Evolutionary conservation across 2,888 invertebrate species (phyloP).

Genomic region (Subacronicta megacephala): DNA sequence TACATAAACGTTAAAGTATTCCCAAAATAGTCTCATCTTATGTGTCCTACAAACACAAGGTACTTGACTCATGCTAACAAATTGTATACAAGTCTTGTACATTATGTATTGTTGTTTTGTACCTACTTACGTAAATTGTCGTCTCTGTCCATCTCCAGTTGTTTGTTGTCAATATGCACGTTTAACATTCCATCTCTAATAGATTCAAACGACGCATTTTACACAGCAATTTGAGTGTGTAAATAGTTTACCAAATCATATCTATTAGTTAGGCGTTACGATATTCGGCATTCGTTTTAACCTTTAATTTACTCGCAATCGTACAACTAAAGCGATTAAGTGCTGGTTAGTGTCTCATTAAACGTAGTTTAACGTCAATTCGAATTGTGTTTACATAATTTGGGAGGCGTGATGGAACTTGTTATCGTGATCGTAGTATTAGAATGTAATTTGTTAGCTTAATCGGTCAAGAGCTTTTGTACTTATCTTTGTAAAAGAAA

Average conservation of each 20-base stretch:
- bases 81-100: background rate
- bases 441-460: conserved; percentile 19
- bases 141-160: conserved; percentile 2
- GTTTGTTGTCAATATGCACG: conserved; percentile 25
- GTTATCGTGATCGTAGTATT: conserved; percentile 20
- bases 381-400: conserved; percentile 28
- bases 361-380: conserved; percentile 36
- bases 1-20: no score
- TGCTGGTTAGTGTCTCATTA: conserved; percentile 47
- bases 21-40: background rate
- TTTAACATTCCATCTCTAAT: conserved; percentile 42
- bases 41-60: background rate
- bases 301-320: conserved; percentile 56
- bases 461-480: conserved; percentile 1
- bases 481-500: background rate
- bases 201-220: conserved; percentile 28
- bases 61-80: background rate
- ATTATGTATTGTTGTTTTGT: background rate
- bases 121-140: conserved; percentile 8
- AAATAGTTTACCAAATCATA: conserved; percentile 35
- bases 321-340: conserved; percentile 55
- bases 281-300: conserved; percentile 50
- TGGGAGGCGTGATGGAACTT: conserved; percentile 17
- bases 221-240: conserved; percentile 30
- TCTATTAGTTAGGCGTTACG: conserved; percentile 21